Evolutionary conservation across 2,113 vertebrate species (phyloP).

Genomic region (Sminthopsis crassicaudata): DNA sequence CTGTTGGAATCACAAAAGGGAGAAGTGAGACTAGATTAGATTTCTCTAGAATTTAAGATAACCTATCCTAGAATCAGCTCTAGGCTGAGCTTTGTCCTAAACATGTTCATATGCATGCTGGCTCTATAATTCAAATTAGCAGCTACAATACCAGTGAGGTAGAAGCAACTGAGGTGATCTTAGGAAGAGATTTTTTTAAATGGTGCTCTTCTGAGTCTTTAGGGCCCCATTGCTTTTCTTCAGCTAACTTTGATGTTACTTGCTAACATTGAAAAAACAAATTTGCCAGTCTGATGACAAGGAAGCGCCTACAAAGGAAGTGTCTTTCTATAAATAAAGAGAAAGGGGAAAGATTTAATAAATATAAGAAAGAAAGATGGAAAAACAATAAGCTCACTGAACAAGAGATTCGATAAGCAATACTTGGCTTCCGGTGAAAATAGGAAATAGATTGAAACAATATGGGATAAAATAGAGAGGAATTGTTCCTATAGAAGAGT

Average conservation of each 20-base stretch:
- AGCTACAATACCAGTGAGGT: background rate
- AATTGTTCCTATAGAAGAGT: background rate
- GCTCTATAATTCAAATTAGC: background rate
- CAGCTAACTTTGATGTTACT: slow-evolving; percentile 52
- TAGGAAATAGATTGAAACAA: slow-evolving; percentile 10
- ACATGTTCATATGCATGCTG: background rate
- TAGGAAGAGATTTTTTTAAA: background rate
- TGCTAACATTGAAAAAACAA: slow-evolving; percentile 48
- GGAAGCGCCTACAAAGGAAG: background rate
- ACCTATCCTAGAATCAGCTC: background rate
- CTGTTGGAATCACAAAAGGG: background rate
- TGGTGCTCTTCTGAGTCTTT: background rate
- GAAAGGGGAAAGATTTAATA: background rate
- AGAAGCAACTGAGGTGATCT: background rate
- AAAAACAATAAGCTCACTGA: slow-evolving; percentile 9
- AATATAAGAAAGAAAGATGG: slow-evolving; percentile 12
- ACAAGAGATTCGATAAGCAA: slow-evolving; percentile 19
- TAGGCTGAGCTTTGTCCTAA: background rate
- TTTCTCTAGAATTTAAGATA: background rate
- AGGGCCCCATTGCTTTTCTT: slow-evolving; percentile 47
- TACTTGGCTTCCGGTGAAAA: background rate
- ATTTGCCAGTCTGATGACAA: slow-evolving; percentile 29
- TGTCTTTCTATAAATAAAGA: slow-evolving; percentile 11
- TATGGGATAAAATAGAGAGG: background rate
- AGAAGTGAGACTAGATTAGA: background rate